Percentiles rank a stretch among this genome's conserved stretches.
Conservation (phyloP, 2,888 invertebrate species). For the Trachelus iudaicus region DNA sequence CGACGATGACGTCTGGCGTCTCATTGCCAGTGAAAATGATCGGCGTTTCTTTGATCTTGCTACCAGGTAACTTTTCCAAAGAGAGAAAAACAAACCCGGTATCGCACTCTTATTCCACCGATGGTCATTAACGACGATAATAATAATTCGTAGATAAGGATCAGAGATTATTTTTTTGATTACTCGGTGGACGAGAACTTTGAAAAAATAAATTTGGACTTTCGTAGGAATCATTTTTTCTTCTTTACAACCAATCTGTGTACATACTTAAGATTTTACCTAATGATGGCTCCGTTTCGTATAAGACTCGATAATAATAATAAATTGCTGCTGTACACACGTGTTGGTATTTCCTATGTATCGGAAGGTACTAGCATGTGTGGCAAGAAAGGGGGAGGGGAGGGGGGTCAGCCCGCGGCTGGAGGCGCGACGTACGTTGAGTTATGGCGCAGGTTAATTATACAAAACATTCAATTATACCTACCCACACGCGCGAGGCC, state of each 20-base stretch:
- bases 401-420: conserved; percentile 59
- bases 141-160: background rate
- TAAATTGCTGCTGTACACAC: background rate
- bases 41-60: background rate
- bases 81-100: background rate
- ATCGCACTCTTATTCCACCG: background rate
- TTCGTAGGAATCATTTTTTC: background rate
- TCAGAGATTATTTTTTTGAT: background rate
- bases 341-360: background rate
- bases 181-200: no score
- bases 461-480: conserved; percentile 67
- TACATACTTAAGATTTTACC: background rate
- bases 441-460: conserved; percentile 66
- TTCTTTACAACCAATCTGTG: background rate
- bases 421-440: conserved; percentile 64
- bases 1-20: background rate
- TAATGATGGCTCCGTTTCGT: background rate
- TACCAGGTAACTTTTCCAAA: background rate
- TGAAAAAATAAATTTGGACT: background rate
- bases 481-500: conserved; percentile 43
- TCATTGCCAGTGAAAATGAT: background rate
- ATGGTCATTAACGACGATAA: background rate
- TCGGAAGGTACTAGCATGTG: background rate
- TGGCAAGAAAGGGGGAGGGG: conserved; percentile 29
- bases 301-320: background rate